Percentiles rank a stretch among this genome's conserved stretches.
Conservation (phyloP, 2,888 invertebrate genomes). For the Lapara coniferarum region DNA sequence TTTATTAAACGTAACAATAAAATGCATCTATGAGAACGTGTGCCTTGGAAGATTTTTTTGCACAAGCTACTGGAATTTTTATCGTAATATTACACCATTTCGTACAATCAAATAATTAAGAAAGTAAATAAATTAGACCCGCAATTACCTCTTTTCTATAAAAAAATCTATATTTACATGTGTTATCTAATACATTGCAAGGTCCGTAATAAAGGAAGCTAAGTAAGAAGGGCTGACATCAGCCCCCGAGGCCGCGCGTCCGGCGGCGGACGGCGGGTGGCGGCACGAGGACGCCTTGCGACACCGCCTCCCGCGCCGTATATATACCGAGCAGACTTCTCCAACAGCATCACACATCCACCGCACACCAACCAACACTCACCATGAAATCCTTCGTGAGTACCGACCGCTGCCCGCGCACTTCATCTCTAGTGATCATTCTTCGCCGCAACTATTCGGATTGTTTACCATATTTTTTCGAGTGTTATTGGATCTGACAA, state of each 20-base stretch:
- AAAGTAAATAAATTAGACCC: too few relatives aligned
- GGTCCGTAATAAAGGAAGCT: background rate
- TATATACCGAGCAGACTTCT: conserved; percentile 18
- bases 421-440: background rate
- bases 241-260: conserved; percentile 15
- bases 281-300: conserved; percentile 34
- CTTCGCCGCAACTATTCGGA: too few relatives aligned
- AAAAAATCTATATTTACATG: too few relatives aligned
- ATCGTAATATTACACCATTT: too few relatives aligned
- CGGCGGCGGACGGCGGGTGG: background rate
- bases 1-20: too few relatives aligned
- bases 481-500: too few relatives aligned
- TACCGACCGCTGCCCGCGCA: conserved; percentile 34
- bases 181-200: background rate
- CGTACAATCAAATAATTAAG: too few relatives aligned
- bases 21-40: too few relatives aligned
- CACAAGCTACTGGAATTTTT: too few relatives aligned
- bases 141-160: too few relatives aligned
- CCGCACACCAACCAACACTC: conserved; percentile 28
- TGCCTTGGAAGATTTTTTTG: too few relatives aligned
- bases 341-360: conserved; percentile 19
- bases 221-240: background rate
- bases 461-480: too few relatives aligned
- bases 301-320: conserved; percentile 26
- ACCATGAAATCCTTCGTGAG: conserved; percentile 60